Percentiles rank a stretch among this genome's conserved stretches.
Conservation (phyloP, 2,888 invertebrate species). For the Nomada hirtipes region DNA sequence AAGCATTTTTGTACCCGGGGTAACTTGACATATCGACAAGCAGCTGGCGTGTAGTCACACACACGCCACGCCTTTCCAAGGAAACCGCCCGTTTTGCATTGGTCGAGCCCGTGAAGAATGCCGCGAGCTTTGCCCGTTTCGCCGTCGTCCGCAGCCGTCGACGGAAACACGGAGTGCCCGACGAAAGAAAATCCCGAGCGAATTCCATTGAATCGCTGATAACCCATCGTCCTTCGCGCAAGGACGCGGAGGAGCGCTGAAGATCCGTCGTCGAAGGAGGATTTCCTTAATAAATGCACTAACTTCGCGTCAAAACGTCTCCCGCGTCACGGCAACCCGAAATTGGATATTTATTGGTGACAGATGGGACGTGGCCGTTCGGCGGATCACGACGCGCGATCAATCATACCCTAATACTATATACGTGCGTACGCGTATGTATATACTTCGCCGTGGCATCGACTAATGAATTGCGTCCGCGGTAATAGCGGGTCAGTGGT, state of each 20-base stretch:
- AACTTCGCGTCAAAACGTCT: constrained; percentile 83
- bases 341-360: constrained; percentile 84
- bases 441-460: constrained; percentile 55
- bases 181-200: no score
- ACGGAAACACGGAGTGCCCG: neutral
- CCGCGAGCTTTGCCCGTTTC: constrained; percentile 46
- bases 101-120: constrained; percentile 60
- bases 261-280: constrained; percentile 46
- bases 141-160: constrained; percentile 40
- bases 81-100: constrained; percentile 51
- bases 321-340: constrained; percentile 83
- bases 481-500: constrained; percentile 75
- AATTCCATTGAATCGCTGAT: neutral
- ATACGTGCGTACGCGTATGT: constrained; percentile 39
- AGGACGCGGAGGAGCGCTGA: constrained; percentile 53
- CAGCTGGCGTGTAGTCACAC: constrained; percentile 18
- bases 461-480: constrained; percentile 78
- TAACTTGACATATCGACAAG: constrained; percentile 61
- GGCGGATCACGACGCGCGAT: constrained; percentile 80
- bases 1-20: constrained; percentile 32
- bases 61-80: constrained; percentile 24
- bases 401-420: constrained; percentile 82
- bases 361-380: constrained; percentile 82
- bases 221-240: constrained; percentile 53
- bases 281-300: constrained; percentile 84